A percentile compares a stretch with the other conserved stretches of the same genome.
Conservation (phyloP, 1,140 invertebrate genomes). For the Brachionus paranguensis region DNA sequence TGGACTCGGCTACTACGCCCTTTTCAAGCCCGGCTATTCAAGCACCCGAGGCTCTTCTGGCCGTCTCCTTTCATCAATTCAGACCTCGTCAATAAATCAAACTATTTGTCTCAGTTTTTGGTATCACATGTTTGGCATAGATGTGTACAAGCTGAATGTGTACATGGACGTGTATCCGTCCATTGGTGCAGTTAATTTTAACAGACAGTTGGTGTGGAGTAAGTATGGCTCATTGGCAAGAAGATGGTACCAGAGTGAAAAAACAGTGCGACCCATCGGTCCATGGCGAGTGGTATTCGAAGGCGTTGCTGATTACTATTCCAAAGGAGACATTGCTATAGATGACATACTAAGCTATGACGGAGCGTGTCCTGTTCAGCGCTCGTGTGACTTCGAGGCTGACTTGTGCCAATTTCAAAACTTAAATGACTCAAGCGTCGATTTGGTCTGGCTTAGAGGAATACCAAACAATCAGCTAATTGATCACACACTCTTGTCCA, state of each 20-base stretch:
- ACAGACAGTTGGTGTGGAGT: constrained; percentile 46
- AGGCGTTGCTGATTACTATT: not conserved
- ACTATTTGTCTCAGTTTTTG: not conserved
- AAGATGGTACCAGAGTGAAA: constrained; percentile 45
- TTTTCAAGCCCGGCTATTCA: not conserved
- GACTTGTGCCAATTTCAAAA: constrained; percentile 46
- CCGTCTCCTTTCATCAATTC: not conserved
- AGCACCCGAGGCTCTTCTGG: constrained; percentile 19
- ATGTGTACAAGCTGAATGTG: constrained; percentile 46
- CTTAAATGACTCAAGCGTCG: not conserved
- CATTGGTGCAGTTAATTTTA: not conserved
- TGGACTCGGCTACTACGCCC: constrained; percentile 42
- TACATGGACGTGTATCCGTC: constrained; percentile 40
- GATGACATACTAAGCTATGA: constrained; percentile 43
- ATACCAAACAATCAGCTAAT: not conserved
- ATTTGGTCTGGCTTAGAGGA: not conserved
- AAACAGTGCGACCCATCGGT: constrained; percentile 42
- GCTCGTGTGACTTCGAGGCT: constrained; percentile 48
- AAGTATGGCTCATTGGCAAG: constrained; percentile 47
- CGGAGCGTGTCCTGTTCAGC: constrained; percentile 41
- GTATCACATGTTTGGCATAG: constrained; percentile 40
- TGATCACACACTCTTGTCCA: not conserved
- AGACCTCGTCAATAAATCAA: not conserved
- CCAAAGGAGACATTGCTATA: constrained; percentile 41
- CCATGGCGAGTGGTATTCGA: constrained; percentile 12